phyloP scores from a whole-genome alignment of 2,888 invertebrate species.

The Chaitophorus viminalis region DNA sequence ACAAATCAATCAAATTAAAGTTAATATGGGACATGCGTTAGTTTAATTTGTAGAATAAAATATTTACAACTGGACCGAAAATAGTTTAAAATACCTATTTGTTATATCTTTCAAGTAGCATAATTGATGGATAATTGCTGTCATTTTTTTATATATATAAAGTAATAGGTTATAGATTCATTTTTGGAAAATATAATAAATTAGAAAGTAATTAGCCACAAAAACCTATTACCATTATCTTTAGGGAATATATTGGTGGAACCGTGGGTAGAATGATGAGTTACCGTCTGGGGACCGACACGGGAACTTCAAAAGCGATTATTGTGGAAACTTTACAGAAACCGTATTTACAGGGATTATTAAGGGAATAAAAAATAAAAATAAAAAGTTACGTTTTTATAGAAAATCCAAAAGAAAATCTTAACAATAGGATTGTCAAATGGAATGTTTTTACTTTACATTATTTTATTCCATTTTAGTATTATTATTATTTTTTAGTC shows the following conservation, averaged over 20 bases:
- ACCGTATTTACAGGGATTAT: constrained; percentile 40
- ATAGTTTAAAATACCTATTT: neutral
- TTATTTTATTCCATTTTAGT: neutral
- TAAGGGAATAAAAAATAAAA: constrained; percentile 36
- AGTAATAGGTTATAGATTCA: neutral
- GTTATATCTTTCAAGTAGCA: neutral
- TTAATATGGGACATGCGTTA: neutral
- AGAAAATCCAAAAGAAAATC: neutral
- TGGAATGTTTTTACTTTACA: constrained; percentile 11
- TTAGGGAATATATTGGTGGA: neutral
- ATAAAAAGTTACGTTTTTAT: constrained; percentile 13
- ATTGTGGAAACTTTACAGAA: constrained; percentile 40
- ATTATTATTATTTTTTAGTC: neutral
- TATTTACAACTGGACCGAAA: neutral
- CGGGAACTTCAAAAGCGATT: constrained; percentile 51
- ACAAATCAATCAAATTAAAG: too few relatives aligned
- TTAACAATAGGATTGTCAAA: constrained; percentile 42
- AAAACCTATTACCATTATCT: neutral
- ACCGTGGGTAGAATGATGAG: constrained; percentile 32
- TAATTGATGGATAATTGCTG: neutral
- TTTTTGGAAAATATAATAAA: constrained; percentile 5
- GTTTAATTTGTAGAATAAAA: neutral
- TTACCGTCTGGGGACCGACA: constrained; percentile 42
- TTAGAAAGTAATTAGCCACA: constrained; percentile 37
- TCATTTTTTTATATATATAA: neutral